Evolutionary conservation across 2,797 vertebrate species (phyloP).

Genomic region (Lithobates sylvaticus): DNA sequence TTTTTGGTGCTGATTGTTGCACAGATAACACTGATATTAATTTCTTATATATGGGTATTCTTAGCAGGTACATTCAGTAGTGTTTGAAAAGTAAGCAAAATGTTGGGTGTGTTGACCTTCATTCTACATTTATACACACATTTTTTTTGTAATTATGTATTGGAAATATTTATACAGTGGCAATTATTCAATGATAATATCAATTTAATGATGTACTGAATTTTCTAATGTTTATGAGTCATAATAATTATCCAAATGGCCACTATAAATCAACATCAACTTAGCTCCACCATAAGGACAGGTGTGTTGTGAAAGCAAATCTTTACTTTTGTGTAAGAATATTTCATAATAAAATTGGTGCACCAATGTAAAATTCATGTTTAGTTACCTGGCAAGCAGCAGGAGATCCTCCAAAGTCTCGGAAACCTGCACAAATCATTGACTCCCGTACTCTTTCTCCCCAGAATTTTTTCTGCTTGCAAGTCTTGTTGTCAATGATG

Average conservation of each 20-base stretch:
- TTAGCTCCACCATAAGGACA: not conserved
- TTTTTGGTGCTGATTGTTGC: too few relatives aligned
- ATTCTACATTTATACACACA: not conserved
- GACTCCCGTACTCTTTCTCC: slow-evolving; percentile 84
- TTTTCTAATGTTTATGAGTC: not conserved
- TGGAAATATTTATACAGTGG: too few relatives aligned
- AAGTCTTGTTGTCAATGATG: slow-evolving; percentile 80
- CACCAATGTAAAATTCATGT: not conserved
- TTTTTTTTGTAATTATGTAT: too few relatives aligned
- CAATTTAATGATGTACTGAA: not conserved
- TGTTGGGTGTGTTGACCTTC: not conserved
- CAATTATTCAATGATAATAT: not conserved
- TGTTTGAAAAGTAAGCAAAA: not conserved
- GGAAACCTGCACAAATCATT: slow-evolving; percentile 82
- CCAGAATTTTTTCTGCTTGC: slow-evolving; percentile 86
- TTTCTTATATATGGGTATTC: too few relatives aligned
- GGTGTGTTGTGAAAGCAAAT: not conserved
- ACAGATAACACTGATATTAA: too few relatives aligned
- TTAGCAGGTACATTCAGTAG: too few relatives aligned
- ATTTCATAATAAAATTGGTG: not conserved
- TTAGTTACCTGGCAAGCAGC: slow-evolving; percentile 81
- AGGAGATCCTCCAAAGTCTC: slow-evolving; percentile 77
- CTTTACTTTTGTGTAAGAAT: not conserved
- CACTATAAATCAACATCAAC: not conserved
- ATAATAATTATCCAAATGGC: not conserved